Conservation (phyloP, 2,797 vertebrate species). For the Menidia menidia region DNA sequence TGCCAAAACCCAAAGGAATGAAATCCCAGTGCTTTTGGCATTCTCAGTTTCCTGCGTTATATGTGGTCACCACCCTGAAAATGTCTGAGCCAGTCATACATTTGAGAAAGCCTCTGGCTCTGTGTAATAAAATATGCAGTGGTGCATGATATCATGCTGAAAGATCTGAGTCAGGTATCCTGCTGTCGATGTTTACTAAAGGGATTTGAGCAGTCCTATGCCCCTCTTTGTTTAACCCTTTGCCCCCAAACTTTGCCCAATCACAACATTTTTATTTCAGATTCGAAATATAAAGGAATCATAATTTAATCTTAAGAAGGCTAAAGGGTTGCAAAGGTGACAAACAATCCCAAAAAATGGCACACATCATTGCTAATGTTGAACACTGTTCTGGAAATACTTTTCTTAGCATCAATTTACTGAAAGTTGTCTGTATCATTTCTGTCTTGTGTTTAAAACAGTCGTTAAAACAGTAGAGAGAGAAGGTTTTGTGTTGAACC, state of each 20-base stretch:
- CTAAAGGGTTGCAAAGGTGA: not conserved
- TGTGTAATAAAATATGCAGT: conserved; percentile 43
- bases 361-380: too few relatives aligned
- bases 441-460: too few relatives aligned
- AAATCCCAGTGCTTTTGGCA: conserved; percentile 50
- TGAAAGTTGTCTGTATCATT: too few relatives aligned
- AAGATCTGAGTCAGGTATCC: not conserved
- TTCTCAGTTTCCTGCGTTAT: conserved; percentile 19
- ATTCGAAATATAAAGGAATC: not conserved
- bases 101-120: conserved; percentile 29
- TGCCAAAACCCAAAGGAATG: conserved; percentile 50
- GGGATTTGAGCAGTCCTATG: not conserved
- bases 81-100: conserved; percentile 25
- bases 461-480: too few relatives aligned
- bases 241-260: not conserved
- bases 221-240: not conserved
- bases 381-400: too few relatives aligned
- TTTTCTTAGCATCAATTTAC: too few relatives aligned
- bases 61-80: conserved; percentile 39
- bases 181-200: not conserved
- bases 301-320: not conserved
- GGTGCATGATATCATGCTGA: conserved; percentile 10
- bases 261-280: too few relatives aligned
- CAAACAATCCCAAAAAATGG: not conserved
- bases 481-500: too few relatives aligned